Percentiles rank a stretch among this genome's conserved stretches.
These are phyloP conservation scores for Tenthredo mesomela DNA, from an alignment of 2,888 invertebrate species.

Conservation along the genomic window DNA sequence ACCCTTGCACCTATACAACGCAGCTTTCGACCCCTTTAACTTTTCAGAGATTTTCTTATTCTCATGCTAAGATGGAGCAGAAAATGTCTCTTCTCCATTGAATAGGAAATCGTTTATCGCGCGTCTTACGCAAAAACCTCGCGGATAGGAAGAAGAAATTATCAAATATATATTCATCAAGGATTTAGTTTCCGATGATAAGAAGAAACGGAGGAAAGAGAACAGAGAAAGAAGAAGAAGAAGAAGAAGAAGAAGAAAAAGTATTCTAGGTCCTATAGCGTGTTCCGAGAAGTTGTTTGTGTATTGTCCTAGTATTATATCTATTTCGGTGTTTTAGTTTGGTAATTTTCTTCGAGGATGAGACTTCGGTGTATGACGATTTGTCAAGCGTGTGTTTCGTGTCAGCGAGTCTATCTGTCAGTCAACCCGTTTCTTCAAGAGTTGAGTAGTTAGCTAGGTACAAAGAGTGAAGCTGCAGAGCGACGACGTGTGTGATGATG, in stretches of 20 bases:
- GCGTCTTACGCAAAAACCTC: not conserved
- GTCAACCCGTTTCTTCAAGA: conserved; percentile 31
- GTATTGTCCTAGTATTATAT: conserved; percentile 2
- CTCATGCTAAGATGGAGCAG: conserved; percentile 43
- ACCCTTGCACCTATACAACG: not conserved
- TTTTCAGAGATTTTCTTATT: conserved; percentile 29
- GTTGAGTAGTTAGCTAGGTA: conserved; percentile 24
- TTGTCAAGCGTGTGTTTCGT: conserved; percentile 49
- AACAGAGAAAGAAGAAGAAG: not conserved
- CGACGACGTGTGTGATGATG: not conserved
- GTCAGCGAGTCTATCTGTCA: conserved; percentile 49
- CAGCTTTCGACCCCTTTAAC: conserved; percentile 23
- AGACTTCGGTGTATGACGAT: conserved; percentile 41
- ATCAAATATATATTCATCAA: not conserved
- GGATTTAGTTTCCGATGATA: not conserved
- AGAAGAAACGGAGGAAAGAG: not conserved
- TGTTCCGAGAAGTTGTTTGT: conserved; percentile 6
- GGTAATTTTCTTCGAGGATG: conserved; percentile 33
- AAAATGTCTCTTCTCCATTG: conserved; percentile 15
- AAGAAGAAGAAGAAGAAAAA: not conserved
- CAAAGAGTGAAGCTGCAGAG: not conserved
- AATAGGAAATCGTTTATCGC: conserved; percentile 32
- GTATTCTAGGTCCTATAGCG: not conserved
- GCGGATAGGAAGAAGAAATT: not conserved
- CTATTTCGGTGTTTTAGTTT: conserved; percentile 15